Evolutionary conservation across 2,113 vertebrate genomes (phyloP), one percentile per base, ranked within the genome.

Genomic region (Pipra filicauda): DNA sequence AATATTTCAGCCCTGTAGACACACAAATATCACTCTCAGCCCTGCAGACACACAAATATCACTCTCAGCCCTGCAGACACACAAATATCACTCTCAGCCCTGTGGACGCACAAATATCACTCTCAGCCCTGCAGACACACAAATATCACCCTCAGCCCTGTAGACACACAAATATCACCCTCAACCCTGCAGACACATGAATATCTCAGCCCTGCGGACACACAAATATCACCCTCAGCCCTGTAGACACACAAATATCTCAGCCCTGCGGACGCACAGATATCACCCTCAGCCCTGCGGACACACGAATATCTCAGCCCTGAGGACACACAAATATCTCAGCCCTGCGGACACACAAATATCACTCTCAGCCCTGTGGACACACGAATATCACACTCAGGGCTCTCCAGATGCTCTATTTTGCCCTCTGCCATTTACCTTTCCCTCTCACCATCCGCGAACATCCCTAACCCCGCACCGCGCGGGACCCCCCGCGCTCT

Each of bases 371-470:
- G 4, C 62, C 62, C 5, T 3, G 39, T 5, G 4, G 39, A 43
- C 26, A 4, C 39, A 39, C 48, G 5, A 51, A 51, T 15, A 26
- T 21, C 71, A 5, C 64, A 9, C 64, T n/a, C 64, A 21, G 4
- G 39, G 27, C 37, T 31, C 39, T 39, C 48, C 12, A 8, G 19
- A 12, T 2, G 6, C 52, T 39, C 59, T 11, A 0, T 6, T 74
- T 65, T 37, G 2, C 44, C 24, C 35, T 8, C 84, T 6, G 7
- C 46, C 5, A 10, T 67, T 26, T 4, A 1, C 74, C 55, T 72
- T 55, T 18, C 17, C 46, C 71, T 3, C 35, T 39, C 3, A 59
- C 61, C 62, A 3, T 7, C 35, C 0, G 2, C 71, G 0, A 6
- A 7, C 57, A 9, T 2, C 72, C 1, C 19, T 2, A 5, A 6